Evolutionary conservation across 2,113 vertebrate genomes (phyloP), one percentile per base, ranked within the genome.

Genomic region (Rhadina sibilatrix): DNA sequence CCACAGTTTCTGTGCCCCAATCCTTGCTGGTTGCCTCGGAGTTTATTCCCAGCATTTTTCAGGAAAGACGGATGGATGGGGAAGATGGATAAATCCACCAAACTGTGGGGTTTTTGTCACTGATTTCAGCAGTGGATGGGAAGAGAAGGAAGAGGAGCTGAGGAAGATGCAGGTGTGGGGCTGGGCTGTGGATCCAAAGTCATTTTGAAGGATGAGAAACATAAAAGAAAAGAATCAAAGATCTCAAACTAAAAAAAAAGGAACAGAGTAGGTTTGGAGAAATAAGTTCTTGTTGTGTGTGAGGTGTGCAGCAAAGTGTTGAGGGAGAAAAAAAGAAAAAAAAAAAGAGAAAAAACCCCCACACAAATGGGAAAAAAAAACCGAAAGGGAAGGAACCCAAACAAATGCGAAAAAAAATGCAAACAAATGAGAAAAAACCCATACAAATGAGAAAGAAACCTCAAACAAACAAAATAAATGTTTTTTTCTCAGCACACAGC

Each of bases 1-100:
- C 30, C 24, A 4, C 4, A 53, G 9, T 21, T 81, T 59, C 69
- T 17, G 13, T 18, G 44, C 22, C 71, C 33, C 33, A 25, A 1
- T 15, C 22, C 49, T 46, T 11, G 14, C 50, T 3, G 6, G 27
- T 10, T 53, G 24, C 4, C 18, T 2, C 0, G 6, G 9, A 12
- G 16, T 21, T 60, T 54, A 52, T n/a, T 24, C 61, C n/a, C 21
- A 40, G 35, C 3, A 2, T 33, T 28, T 30, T 16, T 21, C 37
- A 47, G 27, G 76, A 40, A 14, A 40, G 40, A 15, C 13, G 14
- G 40, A 40, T 40, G 40, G 40, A 20, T 6, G 9, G 19, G 12
- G 37, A 10, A 33, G 9, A 47, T 28, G 22, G 46, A 19, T 15
- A 49, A 68, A 77, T n/a, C 13, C 0, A 72, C 0, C 7, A 44